phyloP scores from a whole-genome alignment of 2,888 invertebrate species.

The Rosalia funebris region DNA sequence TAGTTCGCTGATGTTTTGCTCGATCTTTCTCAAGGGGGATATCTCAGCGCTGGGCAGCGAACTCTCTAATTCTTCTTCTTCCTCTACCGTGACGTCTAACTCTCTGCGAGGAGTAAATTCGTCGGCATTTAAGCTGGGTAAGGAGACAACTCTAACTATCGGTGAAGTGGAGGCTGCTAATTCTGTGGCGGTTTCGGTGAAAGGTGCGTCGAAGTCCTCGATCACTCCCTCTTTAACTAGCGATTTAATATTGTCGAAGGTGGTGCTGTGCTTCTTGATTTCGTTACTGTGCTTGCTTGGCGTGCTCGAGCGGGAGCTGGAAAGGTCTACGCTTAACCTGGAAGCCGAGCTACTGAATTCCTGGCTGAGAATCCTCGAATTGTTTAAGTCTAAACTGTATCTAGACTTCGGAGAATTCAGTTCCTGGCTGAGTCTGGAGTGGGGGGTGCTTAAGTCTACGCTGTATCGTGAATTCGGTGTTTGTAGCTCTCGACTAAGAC shows the following conservation, averaged over 20 bases:
- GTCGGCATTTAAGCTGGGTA: conserved; percentile 72
- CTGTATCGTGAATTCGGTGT: conserved; percentile 75
- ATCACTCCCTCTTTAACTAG: conserved; percentile 77
- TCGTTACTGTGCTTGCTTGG: conserved; percentile 69
- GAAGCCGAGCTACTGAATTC: conserved; percentile 60
- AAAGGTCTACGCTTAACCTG: conserved; percentile 55
- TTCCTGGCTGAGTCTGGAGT: conserved; percentile 67
- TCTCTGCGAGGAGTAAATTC: conserved; percentile 72
- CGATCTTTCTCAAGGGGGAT: conserved; percentile 76
- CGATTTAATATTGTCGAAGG: conserved; percentile 81
- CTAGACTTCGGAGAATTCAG: conserved; percentile 71
- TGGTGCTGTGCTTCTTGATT: conserved; percentile 78
- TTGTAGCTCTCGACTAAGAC: conserved; percentile 66
- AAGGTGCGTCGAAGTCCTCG: conserved; percentile 67
- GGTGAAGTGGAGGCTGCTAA: conserved; percentile 70
- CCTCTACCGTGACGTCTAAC: conserved; percentile 76
- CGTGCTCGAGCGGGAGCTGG: conserved; percentile 60
- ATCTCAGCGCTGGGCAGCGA: conserved; percentile 72
- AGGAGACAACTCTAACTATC: conserved; percentile 75
- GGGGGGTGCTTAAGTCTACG: conserved; percentile 74
- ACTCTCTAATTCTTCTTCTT: conserved; percentile 76
- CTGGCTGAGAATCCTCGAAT: conserved; percentile 59
- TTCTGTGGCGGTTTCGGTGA: conserved; percentile 71
- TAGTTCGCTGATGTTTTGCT: conserved; percentile 77
- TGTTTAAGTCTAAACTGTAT: conserved; percentile 71